Evolutionary conservation across 2,888 invertebrate species (phyloP), one percentile per base, ranked within the genome.

Genomic region (Trachelus iudaicus): DNA sequence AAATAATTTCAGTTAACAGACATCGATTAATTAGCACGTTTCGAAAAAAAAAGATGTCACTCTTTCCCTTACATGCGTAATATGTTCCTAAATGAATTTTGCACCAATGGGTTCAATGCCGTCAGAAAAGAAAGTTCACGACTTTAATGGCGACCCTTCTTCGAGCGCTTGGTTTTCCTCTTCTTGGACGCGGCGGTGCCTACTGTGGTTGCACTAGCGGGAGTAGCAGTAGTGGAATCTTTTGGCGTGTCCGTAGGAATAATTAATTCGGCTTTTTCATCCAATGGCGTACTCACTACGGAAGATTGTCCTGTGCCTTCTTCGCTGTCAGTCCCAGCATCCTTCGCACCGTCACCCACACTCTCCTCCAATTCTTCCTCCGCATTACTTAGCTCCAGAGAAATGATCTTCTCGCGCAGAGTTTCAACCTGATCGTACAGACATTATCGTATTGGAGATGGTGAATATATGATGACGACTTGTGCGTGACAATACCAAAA

Each of bases 381-480:
- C 79, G 94, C 94, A 86, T 94, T 94, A 81, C 95, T 96, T 90
- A 97, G 92, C 92, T 97, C 97, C 92, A 97, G 92, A 79, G 97
- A 97, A 92, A 97, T 96, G 87, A 97, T 97, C 93, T 97, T 97
- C 92, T 97, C 97, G 92, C 96, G 96, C 82, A 97, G 95, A 81
- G 97, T 97, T 94, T 97, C 97, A 92, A 97, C 97, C 97, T 96
- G 92, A 77, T 84, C 80, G 78, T 77, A 77, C 79, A 87, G 81
- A 69, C 69, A 40, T 77, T 79, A 76, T 68, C 81, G 75, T 73
- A 77, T 69, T 76, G 37, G 35, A 34, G 73, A 76, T 69, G 71
- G 40, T 23, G 23, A 76, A 75, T 69, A 73, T 35, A 76, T 30
- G 77, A 56, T 6, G 56, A 56, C 0, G 9, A 56, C 23, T 56